A percentile compares a stretch with the other conserved stretches of the same genome.
phyloP scores from a whole-genome alignment of 1,140 invertebrate genomes.

The Plutomurus gul region DNA sequence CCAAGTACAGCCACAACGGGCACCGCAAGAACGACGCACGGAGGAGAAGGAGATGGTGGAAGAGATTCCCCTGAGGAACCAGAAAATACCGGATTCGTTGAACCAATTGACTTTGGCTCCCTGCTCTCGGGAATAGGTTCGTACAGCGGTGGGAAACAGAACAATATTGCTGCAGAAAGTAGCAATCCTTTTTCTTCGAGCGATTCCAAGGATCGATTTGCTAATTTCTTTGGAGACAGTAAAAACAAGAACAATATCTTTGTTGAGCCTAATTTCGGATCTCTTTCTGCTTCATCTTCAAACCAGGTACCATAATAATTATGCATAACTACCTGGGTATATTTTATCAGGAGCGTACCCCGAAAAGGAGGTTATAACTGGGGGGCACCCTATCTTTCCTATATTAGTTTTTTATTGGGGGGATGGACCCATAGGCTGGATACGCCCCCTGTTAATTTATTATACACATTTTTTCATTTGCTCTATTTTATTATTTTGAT shows the following conservation, averaged over 20 bases:
- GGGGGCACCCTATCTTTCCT: no score
- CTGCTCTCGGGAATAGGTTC: constrained; percentile 31
- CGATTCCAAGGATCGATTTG: constrained; percentile 36
- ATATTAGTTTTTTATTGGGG: no score
- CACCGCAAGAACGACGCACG: background rate
- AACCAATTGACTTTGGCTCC: constrained; percentile 43
- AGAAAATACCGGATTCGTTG: constrained; percentile 42
- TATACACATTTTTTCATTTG: background rate
- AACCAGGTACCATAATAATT: constrained; percentile 38
- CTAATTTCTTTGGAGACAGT: constrained; percentile 36
- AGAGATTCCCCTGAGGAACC: constrained; percentile 4
- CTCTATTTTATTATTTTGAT: background rate
- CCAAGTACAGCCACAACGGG: background rate
- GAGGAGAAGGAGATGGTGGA: background rate
- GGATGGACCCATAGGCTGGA: no score
- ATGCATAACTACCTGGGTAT: no score
- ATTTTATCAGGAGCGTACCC: no score
- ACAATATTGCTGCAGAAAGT: background rate
- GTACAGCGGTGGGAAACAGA: constrained; percentile 8
- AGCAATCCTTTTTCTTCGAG: constrained; percentile 35
- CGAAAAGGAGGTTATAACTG: no score
- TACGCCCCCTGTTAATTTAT: background rate
- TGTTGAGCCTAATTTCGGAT: constrained; percentile 30
- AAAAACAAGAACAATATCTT: constrained; percentile 36
- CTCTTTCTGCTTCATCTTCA: constrained; percentile 37